Evolutionary conservation across 64 coral and sea anemone species (phyloP), one percentile per base, ranked within the genome.

Genomic region (Pachyseris speciosa): DNA sequence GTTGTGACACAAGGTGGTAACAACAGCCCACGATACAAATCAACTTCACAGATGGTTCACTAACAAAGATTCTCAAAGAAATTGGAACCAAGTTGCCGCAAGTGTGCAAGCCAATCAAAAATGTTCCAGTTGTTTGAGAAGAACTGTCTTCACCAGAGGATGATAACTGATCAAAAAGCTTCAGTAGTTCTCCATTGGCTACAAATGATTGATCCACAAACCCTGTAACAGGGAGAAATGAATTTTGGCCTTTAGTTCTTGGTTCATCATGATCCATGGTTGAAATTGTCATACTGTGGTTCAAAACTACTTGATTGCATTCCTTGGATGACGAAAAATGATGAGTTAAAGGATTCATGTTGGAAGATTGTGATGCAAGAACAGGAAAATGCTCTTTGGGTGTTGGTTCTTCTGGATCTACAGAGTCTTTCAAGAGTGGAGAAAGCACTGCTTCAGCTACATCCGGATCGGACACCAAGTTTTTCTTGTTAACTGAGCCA

Each of bases 21-120:
- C 94, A 96, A 63, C 94, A 96, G n/a, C 94, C 94, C 25, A 96
- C 94, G 19, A 96, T 50, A 89, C 94, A 96, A 61, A 96, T 53
- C 15, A 86, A 37, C 45, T 73, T 88, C 20, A 93, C 94, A 31
- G 41, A 36, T 39, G 77, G 60, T 25, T 96, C 85, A 60, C 22
- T 74, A 12, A 93, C 37, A 80, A 96, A 96, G 37, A 96, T 86
- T 20, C 80, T 78, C 20, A 96, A 57, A 22, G 91, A 79, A 30
- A 87, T 93, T 34, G 94, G 94, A 9, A 85, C 94, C 27, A 96
- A 65, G 34, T 96, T 79, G 31, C 94, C 94, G 80, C 94, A 96
- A 27, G 94, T 92, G 26, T 96, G 94, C 30, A 96, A 67, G 4
- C 94, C 94, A 80, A 96, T 72, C 59, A 96, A 13, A 22, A 96